A percentile compares a stretch with the other conserved stretches of the same genome.
phyloP scores from a whole-genome alignment of 2,113 vertebrate species.

The Carassius carassius region DNA sequence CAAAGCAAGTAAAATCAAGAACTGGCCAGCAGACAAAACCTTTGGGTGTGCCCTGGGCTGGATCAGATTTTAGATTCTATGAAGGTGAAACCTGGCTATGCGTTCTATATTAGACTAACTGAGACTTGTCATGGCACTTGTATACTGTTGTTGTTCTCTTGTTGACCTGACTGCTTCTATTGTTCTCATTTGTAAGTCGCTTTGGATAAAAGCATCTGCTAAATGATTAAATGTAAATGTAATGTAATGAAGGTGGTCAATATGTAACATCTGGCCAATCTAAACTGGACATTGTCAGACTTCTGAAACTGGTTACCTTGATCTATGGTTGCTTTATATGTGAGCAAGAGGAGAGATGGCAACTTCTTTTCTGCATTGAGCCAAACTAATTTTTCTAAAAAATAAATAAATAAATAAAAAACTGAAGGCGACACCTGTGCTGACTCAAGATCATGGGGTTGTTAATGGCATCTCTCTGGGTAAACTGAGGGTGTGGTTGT shows the following conservation, averaged over 20 bases:
- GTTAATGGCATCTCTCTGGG: not conserved
- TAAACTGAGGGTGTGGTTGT: conserved; percentile 7
- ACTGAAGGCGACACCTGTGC: not conserved
- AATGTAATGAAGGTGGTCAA: not conserved
- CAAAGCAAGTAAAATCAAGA: not conserved
- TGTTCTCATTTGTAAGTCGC: no score
- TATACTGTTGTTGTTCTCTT: no score
- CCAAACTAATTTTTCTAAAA: no score
- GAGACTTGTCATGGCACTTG: no score
- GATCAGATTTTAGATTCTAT: not conserved
- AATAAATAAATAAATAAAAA: no score
- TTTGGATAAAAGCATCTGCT: no score
- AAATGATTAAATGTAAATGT: no score
- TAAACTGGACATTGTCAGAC: not conserved
- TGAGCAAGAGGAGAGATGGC: not conserved
- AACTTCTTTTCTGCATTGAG: not conserved
- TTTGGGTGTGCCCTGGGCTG: not conserved
- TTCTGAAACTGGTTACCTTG: not conserved
- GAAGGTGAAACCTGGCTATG: no score
- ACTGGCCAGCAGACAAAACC: no score
- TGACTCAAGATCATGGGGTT: not conserved
- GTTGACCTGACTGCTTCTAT: no score
- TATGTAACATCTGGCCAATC: not conserved
- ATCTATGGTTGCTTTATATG: not conserved
- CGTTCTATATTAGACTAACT: no score